Conservation (phyloP, 2,113 vertebrate genomes). For the Plecturocebus donacophilus region DNA sequence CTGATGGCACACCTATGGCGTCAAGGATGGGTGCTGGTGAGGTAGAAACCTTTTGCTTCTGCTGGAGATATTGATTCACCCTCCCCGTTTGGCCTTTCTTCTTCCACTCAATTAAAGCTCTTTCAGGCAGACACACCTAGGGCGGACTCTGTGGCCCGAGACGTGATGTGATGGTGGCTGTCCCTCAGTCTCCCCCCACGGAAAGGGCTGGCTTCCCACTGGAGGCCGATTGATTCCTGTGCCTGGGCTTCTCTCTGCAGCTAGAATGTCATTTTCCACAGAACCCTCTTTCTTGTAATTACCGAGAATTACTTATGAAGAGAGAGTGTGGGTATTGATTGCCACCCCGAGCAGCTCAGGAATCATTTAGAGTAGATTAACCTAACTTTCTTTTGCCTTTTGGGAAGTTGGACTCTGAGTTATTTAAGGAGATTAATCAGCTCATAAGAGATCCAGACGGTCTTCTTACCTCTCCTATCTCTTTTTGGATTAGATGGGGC, state of each 20-base stretch:
- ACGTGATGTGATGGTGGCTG: background rate
- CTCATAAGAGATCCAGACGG: constrained; percentile 75
- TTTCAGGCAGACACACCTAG: background rate
- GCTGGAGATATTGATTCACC: background rate
- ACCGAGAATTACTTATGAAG: constrained; percentile 83
- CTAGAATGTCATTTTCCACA: constrained; percentile 81
- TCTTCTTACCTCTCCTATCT: background rate
- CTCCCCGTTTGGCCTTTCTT: background rate
- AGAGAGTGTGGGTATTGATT: constrained; percentile 81
- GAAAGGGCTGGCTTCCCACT: constrained; percentile 14
- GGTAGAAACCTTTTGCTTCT: background rate
- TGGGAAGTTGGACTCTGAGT: constrained; percentile 80
- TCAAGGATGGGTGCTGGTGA: no score
- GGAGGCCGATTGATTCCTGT: constrained; percentile 63
- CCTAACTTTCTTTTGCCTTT: constrained; percentile 80
- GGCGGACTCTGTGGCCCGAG: background rate
- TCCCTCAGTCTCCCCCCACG: background rate
- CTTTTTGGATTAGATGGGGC: background rate
- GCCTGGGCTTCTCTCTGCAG: constrained; percentile 70
- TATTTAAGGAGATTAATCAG: constrained; percentile 86
- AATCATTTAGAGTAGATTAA: constrained; percentile 86
- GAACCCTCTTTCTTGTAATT: constrained; percentile 82
- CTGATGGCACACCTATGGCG: background rate
- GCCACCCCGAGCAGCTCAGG: constrained; percentile 79
- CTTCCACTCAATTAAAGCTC: background rate